Conservation (phyloP, 2,797 vertebrate species). For the Chelon auratus region DNA sequence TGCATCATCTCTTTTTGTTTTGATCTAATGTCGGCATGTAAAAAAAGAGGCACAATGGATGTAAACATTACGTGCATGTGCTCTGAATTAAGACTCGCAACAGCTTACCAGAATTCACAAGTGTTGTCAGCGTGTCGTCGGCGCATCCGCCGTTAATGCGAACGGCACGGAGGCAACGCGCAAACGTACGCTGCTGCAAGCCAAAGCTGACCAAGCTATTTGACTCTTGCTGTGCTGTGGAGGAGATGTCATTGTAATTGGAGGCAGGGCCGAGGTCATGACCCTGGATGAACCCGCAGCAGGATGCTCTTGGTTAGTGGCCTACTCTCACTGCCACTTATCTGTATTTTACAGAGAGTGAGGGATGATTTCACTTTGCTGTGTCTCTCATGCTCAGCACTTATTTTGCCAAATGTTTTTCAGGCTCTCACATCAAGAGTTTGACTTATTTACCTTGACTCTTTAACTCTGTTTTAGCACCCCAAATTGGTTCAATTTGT, state of each 20-base stretch:
- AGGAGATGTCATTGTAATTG: slow-evolving; percentile 72
- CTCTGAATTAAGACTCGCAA: neutral
- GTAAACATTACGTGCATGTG: neutral
- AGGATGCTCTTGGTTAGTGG: slow-evolving; percentile 76
- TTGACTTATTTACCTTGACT: slow-evolving; percentile 12
- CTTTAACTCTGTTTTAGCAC: neutral
- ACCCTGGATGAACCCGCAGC: slow-evolving; percentile 66
- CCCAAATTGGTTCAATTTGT: neutral
- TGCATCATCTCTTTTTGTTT: neutral
- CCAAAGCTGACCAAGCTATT: slow-evolving; percentile 65
- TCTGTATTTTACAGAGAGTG: slow-evolving; percentile 66
- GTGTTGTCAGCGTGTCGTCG: neutral
- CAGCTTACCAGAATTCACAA: neutral
- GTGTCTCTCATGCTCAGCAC: slow-evolving; percentile 33
- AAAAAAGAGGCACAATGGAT: no score
- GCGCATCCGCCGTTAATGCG: neutral
- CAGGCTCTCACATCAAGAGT: slow-evolving; percentile 11
- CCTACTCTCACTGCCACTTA: slow-evolving; percentile 66
- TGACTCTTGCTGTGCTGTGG: slow-evolving; percentile 61
- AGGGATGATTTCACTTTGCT: slow-evolving; percentile 53
- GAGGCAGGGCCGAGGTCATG: slow-evolving; percentile 69
- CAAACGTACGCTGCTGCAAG: slow-evolving; percentile 46
- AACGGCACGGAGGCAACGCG: slow-evolving; percentile 37
- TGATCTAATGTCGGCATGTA: neutral
- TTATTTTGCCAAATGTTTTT: slow-evolving; percentile 44